phyloP scores from a whole-genome alignment of 2,797 vertebrate species.

The Centropyge bicolor region DNA sequence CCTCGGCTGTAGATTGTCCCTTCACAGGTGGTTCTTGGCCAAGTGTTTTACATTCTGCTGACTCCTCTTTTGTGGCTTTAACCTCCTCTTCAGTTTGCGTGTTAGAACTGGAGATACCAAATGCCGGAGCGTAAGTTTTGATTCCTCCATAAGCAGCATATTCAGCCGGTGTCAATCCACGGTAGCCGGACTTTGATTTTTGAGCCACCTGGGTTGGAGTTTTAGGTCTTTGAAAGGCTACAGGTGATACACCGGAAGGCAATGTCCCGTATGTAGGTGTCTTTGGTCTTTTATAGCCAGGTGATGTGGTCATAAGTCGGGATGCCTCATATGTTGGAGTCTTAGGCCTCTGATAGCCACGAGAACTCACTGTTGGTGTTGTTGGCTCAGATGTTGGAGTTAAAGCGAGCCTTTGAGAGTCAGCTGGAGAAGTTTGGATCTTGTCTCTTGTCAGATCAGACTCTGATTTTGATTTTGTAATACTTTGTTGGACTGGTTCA shows the following conservation, averaged over 20 bases:
- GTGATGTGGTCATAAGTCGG: slow-evolving; percentile 66
- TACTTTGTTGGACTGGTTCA: slow-evolving; percentile 50
- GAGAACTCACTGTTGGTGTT: slow-evolving; percentile 31
- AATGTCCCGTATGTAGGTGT: slow-evolving; percentile 69
- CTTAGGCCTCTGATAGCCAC: slow-evolving; percentile 66
- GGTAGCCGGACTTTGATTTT: slow-evolving; percentile 79
- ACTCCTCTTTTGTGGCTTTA: slow-evolving; percentile 45
- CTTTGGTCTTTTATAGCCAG: slow-evolving; percentile 77
- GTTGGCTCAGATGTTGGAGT: slow-evolving; percentile 36
- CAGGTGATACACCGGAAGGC: slow-evolving; percentile 51
- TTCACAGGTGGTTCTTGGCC: slow-evolving; percentile 40
- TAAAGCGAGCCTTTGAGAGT: slow-evolving; percentile 34
- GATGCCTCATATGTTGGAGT: slow-evolving; percentile 74
- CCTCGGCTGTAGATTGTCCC: slow-evolving; percentile 25
- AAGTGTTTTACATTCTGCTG: slow-evolving; percentile 37
- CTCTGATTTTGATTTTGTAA: slow-evolving; percentile 66
- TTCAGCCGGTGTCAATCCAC: slow-evolving; percentile 84
- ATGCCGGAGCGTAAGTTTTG: slow-evolving; percentile 77
- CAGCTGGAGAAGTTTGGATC: slow-evolving; percentile 22
- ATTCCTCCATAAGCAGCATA: slow-evolving; percentile 85
- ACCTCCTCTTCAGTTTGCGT: slow-evolving; percentile 53
- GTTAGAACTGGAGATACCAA: slow-evolving; percentile 67
- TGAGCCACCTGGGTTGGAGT: slow-evolving; percentile 74
- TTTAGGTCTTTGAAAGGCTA: slow-evolving; percentile 79
- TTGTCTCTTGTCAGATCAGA: slow-evolving; percentile 53